phyloP scores from a whole-genome alignment of 2,113 vertebrate genomes.

The Ictidomys tridecemlineatus region DNA sequence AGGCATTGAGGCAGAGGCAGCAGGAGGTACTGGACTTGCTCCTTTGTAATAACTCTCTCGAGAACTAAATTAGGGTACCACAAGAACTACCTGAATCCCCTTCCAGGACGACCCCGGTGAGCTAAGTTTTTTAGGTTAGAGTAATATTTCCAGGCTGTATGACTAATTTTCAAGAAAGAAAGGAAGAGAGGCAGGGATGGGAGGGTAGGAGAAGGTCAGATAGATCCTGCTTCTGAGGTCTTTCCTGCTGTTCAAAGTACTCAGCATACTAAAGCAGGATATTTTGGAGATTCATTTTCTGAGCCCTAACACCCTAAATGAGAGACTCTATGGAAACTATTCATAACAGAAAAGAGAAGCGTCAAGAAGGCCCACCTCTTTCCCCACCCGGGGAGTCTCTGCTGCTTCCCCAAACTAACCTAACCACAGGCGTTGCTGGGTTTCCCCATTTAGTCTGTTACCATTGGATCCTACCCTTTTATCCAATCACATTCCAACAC shows the following conservation, averaged over 20 bases:
- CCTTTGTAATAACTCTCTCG: not conserved
- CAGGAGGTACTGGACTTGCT: not conserved
- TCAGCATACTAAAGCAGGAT: not conserved
- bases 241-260: not conserved
- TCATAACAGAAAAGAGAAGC: not conserved
- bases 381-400: not conserved
- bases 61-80: not conserved
- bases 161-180: not conserved
- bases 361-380: not conserved
- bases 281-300: not conserved
- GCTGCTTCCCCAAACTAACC: not conserved
- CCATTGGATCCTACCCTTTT: too few species aligned
- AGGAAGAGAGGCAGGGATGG: not conserved
- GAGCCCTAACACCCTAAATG: not conserved
- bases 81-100: not conserved
- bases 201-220: not conserved
- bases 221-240: not conserved
- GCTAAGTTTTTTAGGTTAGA: too few species aligned
- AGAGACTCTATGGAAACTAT: not conserved
- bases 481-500: too few species aligned
- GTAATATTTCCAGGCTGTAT: too few species aligned
- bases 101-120: not conserved
- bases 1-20: too few species aligned
- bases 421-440: too few species aligned
- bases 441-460: not conserved